These are phyloP conservation scores for Streblospio benedicti DNA, from an alignment of 1,140 invertebrate species.

Conservation along the genomic window DNA sequence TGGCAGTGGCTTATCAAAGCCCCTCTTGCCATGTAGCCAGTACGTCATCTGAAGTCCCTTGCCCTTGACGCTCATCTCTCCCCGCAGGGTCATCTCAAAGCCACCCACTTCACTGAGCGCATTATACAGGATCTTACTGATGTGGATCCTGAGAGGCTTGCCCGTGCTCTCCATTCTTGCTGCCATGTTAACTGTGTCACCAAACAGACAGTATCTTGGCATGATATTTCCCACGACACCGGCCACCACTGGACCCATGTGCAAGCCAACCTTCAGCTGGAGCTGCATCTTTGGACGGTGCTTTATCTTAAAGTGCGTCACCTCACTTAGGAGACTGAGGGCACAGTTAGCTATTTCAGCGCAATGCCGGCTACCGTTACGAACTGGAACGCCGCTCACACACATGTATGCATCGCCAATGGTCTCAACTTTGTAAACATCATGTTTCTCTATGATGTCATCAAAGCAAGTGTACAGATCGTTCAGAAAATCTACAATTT, in stretches of 20 bases:
- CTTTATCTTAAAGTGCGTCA: slow-evolving; percentile 22
- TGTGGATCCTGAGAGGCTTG: no score
- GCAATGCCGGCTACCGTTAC: slow-evolving; percentile 66
- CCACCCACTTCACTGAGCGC: background rate
- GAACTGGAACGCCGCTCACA: slow-evolving; percentile 75
- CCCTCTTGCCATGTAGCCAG: slow-evolving; percentile 74
- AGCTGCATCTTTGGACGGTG: slow-evolving; percentile 11
- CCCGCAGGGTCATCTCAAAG: background rate
- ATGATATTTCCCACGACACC: slow-evolving; percentile 7
- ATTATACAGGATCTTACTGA: background rate
- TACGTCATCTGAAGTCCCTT: slow-evolving; percentile 78
- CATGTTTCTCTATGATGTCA: slow-evolving; percentile 84
- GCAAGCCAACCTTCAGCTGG: slow-evolving; percentile 13
- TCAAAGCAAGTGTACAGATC: slow-evolving; percentile 91
- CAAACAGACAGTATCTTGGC: no score
- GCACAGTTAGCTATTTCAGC: slow-evolving; percentile 83
- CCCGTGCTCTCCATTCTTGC: no score
- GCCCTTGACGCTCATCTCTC: slow-evolving; percentile 31
- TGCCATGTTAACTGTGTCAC: no score
- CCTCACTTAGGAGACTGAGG: slow-evolving; percentile 70
- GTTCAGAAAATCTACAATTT: slow-evolving; percentile 86
- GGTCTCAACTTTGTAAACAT: slow-evolving; percentile 93
- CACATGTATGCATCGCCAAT: slow-evolving; percentile 91
- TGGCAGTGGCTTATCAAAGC: slow-evolving; percentile 72
- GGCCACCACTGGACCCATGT: background rate